Percentiles rank a stretch among this genome's conserved stretches.
These are phyloP conservation scores for Mesorhabditis spiculigera DNA, from an alignment of 2,888 invertebrate species.

Conservation along the genomic window DNA sequence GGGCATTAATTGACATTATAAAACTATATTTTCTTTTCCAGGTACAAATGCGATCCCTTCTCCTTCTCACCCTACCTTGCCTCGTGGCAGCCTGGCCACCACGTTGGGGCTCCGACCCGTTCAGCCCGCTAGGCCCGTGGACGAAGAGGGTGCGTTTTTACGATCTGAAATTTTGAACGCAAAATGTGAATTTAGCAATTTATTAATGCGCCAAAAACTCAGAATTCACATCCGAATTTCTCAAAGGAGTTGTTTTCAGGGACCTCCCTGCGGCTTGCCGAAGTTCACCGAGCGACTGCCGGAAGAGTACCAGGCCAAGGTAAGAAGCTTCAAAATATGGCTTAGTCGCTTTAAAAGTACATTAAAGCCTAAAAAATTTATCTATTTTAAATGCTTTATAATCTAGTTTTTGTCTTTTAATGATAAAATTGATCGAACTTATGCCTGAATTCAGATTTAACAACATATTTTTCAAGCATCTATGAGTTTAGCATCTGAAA, in stretches of 20 bases:
- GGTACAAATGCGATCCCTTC: constrained; percentile 1
- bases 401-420: too few species aligned
- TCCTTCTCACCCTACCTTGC: constrained; percentile 21
- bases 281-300: constrained; percentile 45
- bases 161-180: not conserved
- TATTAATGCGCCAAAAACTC: not conserved
- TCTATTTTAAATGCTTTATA: too few species aligned
- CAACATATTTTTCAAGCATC: not conserved
- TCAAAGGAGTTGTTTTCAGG: constrained; percentile 21
- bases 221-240: not conserved
- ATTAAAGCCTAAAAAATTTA: too few species aligned
- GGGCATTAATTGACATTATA: too few species aligned
- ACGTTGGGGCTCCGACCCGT: constrained; percentile 40
- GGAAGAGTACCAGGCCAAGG: constrained; percentile 41
- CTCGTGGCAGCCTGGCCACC: constrained; percentile 29
- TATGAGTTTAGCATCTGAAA: too few species aligned
- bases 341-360: too few species aligned
- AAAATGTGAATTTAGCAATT: not conserved
- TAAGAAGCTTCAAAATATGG: constrained; percentile 7
- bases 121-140: constrained; percentile 52
- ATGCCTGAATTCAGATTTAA: not conserved
- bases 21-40: too few species aligned
- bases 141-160: constrained; percentile 36
- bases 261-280: constrained; percentile 45
- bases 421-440: not conserved